A percentile compares a stretch with the other conserved stretches of the same genome.
Conservation (phyloP, 2,113 vertebrate species). For the Eonycteris spelaea region DNA sequence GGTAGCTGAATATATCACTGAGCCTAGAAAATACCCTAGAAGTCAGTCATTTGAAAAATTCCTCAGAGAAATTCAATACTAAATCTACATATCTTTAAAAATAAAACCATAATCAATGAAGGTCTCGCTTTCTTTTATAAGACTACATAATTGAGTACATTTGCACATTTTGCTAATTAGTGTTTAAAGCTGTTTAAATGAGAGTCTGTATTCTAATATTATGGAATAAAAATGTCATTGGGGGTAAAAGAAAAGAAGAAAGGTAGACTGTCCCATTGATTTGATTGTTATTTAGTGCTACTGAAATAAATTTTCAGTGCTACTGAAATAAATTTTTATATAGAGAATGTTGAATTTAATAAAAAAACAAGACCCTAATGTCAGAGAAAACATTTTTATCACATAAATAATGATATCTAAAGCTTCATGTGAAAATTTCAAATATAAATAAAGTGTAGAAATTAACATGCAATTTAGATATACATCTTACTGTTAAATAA, state of each 20-base stretch:
- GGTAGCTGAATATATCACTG: background rate
- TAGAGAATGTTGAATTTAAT: background rate
- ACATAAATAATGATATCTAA: background rate
- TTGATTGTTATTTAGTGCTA: background rate
- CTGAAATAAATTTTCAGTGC: background rate
- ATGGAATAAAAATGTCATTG: background rate
- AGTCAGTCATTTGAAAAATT: constrained; percentile 2
- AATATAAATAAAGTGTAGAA: background rate
- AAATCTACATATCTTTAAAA: constrained; percentile 15
- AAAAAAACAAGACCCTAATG: background rate
- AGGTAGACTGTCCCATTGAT: background rate
- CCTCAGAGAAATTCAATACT: background rate
- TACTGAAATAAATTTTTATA: background rate
- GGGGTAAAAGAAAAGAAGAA: background rate
- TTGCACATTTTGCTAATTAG: constrained; percentile 36
- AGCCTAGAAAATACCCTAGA: background rate
- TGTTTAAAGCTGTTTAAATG: constrained; percentile 24
- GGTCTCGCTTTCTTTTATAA: background rate
- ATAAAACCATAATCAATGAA: background rate
- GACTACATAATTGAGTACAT: background rate
- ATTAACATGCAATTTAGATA: background rate
- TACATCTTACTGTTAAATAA: background rate
- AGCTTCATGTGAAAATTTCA: background rate
- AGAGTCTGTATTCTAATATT: background rate
- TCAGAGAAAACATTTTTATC: constrained; percentile 4